A percentile compares a stretch with the other conserved stretches of the same genome.
These are phyloP conservation scores for Cephus spinipes DNA, from an alignment of 2,888 invertebrate genomes.

Conservation along the genomic window DNA sequence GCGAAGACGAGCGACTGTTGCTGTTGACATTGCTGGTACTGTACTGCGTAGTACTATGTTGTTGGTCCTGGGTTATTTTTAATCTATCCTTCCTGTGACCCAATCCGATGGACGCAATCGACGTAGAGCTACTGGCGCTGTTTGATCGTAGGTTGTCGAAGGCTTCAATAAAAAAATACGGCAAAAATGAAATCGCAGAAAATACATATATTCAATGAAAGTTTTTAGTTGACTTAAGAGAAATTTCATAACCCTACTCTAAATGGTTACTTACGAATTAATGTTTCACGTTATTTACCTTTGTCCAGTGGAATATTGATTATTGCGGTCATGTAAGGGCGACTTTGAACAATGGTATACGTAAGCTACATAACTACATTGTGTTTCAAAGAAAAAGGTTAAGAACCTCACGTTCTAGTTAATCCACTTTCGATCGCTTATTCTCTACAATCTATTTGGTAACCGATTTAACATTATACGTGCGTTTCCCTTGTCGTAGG, in stretches of 20 bases:
- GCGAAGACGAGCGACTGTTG: constrained; percentile 32
- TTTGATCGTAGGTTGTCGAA: background rate
- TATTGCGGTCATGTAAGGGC: constrained; percentile 41
- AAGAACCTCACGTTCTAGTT: constrained; percentile 62
- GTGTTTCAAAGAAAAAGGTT: constrained; percentile 41
- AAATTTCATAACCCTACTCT: background rate
- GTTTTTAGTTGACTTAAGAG: background rate
- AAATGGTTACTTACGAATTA: background rate
- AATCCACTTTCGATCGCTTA: constrained; percentile 41
- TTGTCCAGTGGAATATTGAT: constrained; percentile 54
- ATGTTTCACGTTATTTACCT: constrained; percentile 22
- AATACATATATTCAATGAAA: background rate
- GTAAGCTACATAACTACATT: background rate
- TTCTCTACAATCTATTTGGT: background rate
- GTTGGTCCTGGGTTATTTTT: constrained; percentile 17
- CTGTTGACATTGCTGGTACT: constrained; percentile 11
- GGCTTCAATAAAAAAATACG: background rate
- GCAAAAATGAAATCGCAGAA: background rate
- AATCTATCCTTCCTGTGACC: background rate
- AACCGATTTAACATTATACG: background rate
- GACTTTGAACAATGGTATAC: background rate
- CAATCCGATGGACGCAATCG: constrained; percentile 23
- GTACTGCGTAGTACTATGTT: background rate
- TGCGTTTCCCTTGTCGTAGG: constrained; percentile 1
- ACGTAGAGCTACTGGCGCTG: constrained; percentile 32